Percentiles rank a stretch among this genome's conserved stretches.
Evolutionary conservation across 2,888 invertebrate species (phyloP).

Genomic region (Orthosia gracilis): DNA sequence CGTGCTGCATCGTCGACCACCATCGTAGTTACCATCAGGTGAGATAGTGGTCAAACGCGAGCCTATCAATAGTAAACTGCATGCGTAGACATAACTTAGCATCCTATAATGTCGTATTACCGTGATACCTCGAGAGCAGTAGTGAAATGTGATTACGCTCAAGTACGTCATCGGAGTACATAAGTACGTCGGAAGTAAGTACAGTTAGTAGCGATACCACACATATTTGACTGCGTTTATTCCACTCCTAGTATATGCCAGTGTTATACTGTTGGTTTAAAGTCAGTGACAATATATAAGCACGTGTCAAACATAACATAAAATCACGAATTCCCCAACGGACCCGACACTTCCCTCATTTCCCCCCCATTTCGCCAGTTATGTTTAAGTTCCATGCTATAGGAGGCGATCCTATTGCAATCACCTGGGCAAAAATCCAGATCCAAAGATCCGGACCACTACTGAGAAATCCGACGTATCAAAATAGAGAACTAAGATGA

Average conservation of each 20-base stretch:
- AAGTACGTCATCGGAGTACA: constrained; percentile 42
- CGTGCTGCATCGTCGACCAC: neutral
- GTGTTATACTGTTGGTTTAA: no score
- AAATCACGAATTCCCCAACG: no score
- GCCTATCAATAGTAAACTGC: constrained; percentile 3
- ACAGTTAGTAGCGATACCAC: constrained; percentile 8
- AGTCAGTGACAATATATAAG: no score
- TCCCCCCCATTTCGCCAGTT: no score
- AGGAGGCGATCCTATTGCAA: no score
- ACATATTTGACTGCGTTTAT: constrained; percentile 28
- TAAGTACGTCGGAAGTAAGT: constrained; percentile 19
- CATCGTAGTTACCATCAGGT: neutral
- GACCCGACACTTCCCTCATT: no score
- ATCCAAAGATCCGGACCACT: no score
- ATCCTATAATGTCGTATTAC: constrained; percentile 15
- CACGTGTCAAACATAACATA: no score
- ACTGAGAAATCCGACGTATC: no score
- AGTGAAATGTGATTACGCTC: constrained; percentile 49
- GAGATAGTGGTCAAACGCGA: neutral
- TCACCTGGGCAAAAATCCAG: no score
- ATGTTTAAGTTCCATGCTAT: no score
- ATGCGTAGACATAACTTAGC: constrained; percentile 19
- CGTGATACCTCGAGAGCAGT: constrained; percentile 17
- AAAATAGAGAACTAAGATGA: neutral
- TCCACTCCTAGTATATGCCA: constrained; percentile 18